Percentiles rank a stretch among this genome's conserved stretches.
phyloP scores from a whole-genome alignment of 2,113 vertebrate genomes.

The Gulo gulo region DNA sequence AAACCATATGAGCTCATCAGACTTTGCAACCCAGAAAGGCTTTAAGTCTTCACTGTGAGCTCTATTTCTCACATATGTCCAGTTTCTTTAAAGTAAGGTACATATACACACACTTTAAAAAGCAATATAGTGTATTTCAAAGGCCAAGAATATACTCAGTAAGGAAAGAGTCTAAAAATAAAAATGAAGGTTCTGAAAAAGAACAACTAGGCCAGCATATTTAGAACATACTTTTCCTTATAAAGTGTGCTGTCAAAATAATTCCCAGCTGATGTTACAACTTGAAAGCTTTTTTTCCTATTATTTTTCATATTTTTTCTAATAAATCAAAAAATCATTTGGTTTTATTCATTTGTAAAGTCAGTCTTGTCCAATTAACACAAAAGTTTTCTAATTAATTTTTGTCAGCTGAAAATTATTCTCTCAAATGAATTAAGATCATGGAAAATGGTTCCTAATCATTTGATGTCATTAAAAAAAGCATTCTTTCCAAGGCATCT shows the following conservation, averaged over 20 bases:
- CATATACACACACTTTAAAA: background rate
- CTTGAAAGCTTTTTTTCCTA: conserved; percentile 53
- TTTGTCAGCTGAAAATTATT: conserved; percentile 73
- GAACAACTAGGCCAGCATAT: background rate
- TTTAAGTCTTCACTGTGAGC: background rate
- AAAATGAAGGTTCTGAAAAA: conserved; percentile 41
- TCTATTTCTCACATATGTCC: background rate
- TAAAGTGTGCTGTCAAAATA: conserved; percentile 55
- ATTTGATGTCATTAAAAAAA: conserved; percentile 35
- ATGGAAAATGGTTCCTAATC: conserved; percentile 64
- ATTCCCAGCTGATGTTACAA: conserved; percentile 40
- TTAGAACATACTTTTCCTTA: conserved; percentile 34
- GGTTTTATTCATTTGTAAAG: conserved; percentile 63
- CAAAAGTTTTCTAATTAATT: conserved; percentile 77
- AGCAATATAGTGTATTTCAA: background rate
- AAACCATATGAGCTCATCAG: background rate
- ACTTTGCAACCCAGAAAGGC: background rate
- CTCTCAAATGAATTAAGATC: conserved; percentile 64
- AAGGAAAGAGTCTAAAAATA: background rate
- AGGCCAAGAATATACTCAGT: background rate
- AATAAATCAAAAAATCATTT: conserved; percentile 63
- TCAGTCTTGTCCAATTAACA: conserved; percentile 75
- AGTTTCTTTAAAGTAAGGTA: background rate
- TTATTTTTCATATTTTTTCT: conserved; percentile 12
- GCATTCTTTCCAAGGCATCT: background rate